Conservation (phyloP, 1,140 invertebrate genomes). For the Chlorops oryzae region DNA sequence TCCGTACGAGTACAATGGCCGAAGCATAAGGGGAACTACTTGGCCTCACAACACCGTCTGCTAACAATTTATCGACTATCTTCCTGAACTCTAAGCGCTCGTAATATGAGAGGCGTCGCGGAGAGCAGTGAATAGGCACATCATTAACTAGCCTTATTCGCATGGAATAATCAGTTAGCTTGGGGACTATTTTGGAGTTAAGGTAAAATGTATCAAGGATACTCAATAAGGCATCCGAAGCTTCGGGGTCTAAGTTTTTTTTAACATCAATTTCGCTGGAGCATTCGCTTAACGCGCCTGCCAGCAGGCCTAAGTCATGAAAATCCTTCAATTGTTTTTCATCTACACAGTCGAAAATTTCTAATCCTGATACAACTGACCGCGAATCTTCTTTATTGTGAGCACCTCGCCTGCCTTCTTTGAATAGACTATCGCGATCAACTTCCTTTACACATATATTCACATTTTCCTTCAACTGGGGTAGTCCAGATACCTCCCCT, state of each 20-base stretch:
- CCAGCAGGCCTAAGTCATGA: background rate
- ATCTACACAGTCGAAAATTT: background rate
- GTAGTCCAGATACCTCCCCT: background rate
- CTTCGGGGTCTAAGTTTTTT: background rate
- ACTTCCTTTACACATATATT: background rate
- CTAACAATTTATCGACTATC: background rate
- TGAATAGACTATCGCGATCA: background rate
- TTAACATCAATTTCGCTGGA: background rate
- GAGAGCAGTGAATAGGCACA: background rate
- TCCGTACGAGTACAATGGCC: background rate
- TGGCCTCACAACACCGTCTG: background rate
- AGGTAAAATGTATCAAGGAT: background rate
- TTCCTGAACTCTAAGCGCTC: background rate
- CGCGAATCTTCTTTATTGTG: background rate
- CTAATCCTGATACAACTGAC: background rate
- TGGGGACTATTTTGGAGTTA: background rate
- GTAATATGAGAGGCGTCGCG: background rate
- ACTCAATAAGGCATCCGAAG: background rate
- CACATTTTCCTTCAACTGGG: background rate
- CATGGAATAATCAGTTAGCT: no score
- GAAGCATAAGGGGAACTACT: background rate
- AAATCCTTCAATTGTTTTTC: background rate
- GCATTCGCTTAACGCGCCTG: background rate
- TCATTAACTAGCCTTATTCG: background rate
- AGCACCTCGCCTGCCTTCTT: background rate